Evolutionary conservation across 35 echinoderm and acorn worm species (phyloP).

Genomic region (Apostichopus californicus): DNA sequence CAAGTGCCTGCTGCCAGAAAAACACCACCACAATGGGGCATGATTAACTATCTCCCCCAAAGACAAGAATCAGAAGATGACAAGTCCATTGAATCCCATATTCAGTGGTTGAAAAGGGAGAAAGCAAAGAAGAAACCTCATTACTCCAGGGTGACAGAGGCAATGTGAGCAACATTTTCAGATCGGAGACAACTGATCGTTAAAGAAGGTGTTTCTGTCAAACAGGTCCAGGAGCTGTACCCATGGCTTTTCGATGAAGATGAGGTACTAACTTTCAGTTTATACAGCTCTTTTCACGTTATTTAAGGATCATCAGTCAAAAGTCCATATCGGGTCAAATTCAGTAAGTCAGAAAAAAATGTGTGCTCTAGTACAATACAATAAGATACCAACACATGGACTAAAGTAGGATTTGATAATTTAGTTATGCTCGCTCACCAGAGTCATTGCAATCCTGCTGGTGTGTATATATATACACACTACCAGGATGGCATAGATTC

Average conservation of each 20-base stretch:
- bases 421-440: too few species aligned
- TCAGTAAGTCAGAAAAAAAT: too few species aligned
- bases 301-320: too few species aligned
- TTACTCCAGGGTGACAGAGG: neutral
- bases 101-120: conserved; percentile 26
- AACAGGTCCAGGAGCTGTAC: conserved; percentile 18
- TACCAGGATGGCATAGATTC: too few species aligned
- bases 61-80: conserved; percentile 49
- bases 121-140: conserved; percentile 39
- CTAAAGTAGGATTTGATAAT: too few species aligned
- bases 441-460: too few species aligned
- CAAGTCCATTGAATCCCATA: conserved; percentile 19
- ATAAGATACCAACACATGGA: too few species aligned
- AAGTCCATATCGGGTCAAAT: too few species aligned
- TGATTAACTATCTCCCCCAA: conserved; percentile 33
- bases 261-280: neutral
- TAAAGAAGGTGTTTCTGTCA: neutral
- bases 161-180: conserved; percentile 19
- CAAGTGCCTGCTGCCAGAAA: neutral
- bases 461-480: too few species aligned
- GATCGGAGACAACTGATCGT: conserved; percentile 34
- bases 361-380: too few species aligned
- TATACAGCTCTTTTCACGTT: too few species aligned
- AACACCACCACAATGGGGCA: conserved; percentile 7
- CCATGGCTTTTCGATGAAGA: conserved; percentile 52